Evolutionary conservation across 2,888 invertebrate genomes (phyloP).

Genomic region (Thalpophila matura): DNA sequence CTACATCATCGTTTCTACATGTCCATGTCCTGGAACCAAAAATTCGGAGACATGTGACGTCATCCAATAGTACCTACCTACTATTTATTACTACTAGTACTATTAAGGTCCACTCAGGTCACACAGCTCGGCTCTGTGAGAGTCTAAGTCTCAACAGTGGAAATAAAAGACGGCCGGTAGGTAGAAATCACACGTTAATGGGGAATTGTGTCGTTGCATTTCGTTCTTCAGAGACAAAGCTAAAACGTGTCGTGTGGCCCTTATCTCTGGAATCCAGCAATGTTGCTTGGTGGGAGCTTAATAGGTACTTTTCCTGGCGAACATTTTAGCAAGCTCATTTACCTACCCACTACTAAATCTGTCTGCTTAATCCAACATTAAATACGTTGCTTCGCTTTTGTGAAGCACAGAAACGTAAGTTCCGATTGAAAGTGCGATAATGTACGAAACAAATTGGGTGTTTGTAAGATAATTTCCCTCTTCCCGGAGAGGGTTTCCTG

Average conservation of each 20-base stretch:
- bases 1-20: too few relatives aligned
- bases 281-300: not conserved
- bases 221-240: too few relatives aligned
- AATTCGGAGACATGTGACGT: too few relatives aligned
- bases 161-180: too few relatives aligned
- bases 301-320: not conserved
- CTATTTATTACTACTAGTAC: too few relatives aligned
- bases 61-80: too few relatives aligned
- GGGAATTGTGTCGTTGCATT: too few relatives aligned
- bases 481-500: conserved; percentile 44
- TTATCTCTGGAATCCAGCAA: not conserved
- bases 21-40: too few relatives aligned
- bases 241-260: not conserved
- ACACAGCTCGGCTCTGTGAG: too few relatives aligned
- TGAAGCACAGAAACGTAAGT: conserved; percentile 29
- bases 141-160: too few relatives aligned
- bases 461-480: conserved; percentile 55
- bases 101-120: too few relatives aligned
- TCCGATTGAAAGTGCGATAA: conserved; percentile 35
- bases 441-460: conserved; percentile 54
- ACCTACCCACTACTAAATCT: conserved; percentile 7
- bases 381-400: conserved; percentile 2
- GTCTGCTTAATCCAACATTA: not conserved
- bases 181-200: too few relatives aligned
- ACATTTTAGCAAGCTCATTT: not conserved